Percentiles rank a stretch among this genome's conserved stretches.
These are phyloP conservation scores for Pseudococcus viburni DNA, from an alignment of 2,888 invertebrate genomes.

Conservation along the genomic window DNA sequence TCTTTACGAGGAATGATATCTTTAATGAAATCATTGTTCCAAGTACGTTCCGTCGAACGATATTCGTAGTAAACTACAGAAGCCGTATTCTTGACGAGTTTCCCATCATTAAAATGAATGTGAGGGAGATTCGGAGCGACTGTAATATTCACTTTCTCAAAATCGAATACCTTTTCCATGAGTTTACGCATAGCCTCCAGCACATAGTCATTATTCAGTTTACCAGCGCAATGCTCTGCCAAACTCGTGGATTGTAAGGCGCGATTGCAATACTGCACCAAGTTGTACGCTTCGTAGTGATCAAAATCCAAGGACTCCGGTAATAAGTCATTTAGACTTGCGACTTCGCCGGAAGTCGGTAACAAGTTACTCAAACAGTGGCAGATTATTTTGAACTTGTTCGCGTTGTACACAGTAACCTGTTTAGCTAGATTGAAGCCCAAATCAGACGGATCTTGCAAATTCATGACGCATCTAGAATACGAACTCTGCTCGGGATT, in stretches of 20 bases:
- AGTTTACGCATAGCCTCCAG: not conserved
- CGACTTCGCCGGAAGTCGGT: not conserved
- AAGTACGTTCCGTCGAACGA: not conserved
- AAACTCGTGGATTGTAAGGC: not conserved
- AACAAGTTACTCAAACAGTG: not conserved
- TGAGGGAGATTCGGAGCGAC: not conserved
- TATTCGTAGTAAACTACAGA: not conserved
- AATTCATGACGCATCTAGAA: not conserved
- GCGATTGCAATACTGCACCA: not conserved
- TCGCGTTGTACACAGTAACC: not conserved
- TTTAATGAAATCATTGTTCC: not conserved
- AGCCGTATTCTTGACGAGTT: not conserved
- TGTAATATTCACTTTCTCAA: not conserved
- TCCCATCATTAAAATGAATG: not conserved
- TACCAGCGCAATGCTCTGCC: not conserved
- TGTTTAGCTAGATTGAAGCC: conserved; percentile 18
- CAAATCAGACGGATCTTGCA: conserved; percentile 30
- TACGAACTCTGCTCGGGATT: not conserved
- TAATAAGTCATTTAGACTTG: not conserved
- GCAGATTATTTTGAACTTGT: conserved; percentile 46
- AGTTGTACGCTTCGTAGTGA: not conserved
- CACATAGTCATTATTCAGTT: not conserved
- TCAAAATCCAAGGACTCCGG: not conserved
- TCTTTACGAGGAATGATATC: not conserved
- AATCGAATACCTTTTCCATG: not conserved